Conservation (phyloP, 2,797 vertebrate genomes). For the Spinus olivaceus region DNA sequence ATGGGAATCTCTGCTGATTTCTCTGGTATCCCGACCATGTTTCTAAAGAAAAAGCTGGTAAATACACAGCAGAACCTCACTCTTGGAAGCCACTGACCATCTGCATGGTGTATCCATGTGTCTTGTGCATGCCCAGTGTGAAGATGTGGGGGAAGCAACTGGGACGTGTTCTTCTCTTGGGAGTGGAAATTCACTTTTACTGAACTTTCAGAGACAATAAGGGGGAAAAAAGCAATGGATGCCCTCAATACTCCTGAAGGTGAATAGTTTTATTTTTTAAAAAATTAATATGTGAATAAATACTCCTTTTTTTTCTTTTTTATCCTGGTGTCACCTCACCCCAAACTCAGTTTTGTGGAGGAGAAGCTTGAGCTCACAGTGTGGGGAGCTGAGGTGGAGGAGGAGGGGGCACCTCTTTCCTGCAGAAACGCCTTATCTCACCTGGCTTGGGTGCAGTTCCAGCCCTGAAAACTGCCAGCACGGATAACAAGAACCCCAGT, state of each 20-base stretch:
- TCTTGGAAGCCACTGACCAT: background rate
- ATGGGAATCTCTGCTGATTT: background rate
- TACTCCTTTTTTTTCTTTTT: background rate
- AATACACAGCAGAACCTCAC: background rate
- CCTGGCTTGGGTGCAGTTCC: background rate
- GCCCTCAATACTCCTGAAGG: background rate
- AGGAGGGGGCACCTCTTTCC: background rate
- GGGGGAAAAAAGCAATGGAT: background rate
- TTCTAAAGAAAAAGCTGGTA: background rate
- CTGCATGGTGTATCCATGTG: background rate
- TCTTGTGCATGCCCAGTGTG: background rate
- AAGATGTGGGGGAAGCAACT: background rate
- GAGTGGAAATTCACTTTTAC: background rate
- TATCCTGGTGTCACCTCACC: rapidly evolving
- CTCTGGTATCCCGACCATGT: rapidly evolving
- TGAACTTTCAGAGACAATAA: background rate
- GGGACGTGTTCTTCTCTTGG: background rate
- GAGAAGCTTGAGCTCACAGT: background rate
- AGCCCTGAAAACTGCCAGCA: background rate
- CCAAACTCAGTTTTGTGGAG: background rate
- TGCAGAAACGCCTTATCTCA: background rate
- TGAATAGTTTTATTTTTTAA: rapidly evolving
- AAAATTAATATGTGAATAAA: rapidly evolving
- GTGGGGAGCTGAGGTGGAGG: background rate
- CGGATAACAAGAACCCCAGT: background rate